These are phyloP conservation scores for Gila orcuttii DNA, from an alignment of 2,113 vertebrate genomes.

Conservation along the genomic window DNA sequence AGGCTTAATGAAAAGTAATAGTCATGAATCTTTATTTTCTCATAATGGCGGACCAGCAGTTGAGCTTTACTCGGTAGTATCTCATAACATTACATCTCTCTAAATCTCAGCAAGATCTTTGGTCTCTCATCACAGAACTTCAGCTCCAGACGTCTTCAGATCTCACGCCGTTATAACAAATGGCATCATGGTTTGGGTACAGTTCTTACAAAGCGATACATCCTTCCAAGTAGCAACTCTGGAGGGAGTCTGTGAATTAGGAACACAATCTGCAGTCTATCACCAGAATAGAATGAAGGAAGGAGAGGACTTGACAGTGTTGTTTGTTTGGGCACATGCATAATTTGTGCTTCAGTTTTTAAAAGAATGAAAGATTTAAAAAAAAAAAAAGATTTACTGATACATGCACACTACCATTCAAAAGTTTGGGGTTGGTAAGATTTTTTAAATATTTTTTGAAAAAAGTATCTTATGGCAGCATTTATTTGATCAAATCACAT, in stretches of 20 bases:
- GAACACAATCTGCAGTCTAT: slow-evolving; percentile 21
- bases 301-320: background rate
- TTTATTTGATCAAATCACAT: background rate
- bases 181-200: background rate
- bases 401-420: background rate
- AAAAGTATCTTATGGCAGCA: background rate
- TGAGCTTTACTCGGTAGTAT: background rate
- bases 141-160: background rate
- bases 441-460: no score
- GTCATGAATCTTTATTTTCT: background rate
- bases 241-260: background rate
- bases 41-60: background rate
- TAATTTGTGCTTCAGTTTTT: background rate
- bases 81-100: background rate
- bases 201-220: background rate
- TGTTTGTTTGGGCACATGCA: background rate
- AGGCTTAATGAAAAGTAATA: slow-evolving; percentile 45
- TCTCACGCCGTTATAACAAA: background rate
- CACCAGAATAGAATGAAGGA: background rate
- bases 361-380: background rate
- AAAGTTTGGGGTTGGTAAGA: background rate
- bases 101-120: slow-evolving; percentile 4
- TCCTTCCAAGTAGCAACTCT: background rate
- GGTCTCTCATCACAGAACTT: background rate
- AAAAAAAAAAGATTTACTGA: background rate